Base-by-base conservation (phyloP, 2,888 invertebrate genomes). In the Xylophagus ater region DNA sequence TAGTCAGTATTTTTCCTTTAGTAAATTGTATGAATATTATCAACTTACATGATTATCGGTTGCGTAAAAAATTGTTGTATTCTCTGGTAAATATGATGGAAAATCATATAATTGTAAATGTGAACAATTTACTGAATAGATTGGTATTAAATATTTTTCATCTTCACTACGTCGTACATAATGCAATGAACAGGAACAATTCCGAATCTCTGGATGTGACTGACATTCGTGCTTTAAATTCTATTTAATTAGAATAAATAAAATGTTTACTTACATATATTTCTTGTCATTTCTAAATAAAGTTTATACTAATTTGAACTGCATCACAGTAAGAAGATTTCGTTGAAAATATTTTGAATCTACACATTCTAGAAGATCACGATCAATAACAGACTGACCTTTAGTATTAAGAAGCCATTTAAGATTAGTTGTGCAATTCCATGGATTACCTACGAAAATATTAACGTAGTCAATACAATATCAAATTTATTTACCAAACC, bases 41-140 rank as follows among this genome's bases (percentile, higher is more conserved):
- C 7, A 6, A 34, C 46, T 47, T 41, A 65, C 63, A 41, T 54
- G 51, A 46, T 65, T 65, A 41, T 62, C 51, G 28, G 56, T 60
- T 7, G 58, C 55, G 42, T 53, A 53, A 26, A 65, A 50, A 17
- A 56, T 59, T 1, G 62, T 62, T 24, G 65, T 64, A 24, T 65
- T 65, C 4, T 50, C 50, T 1, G 65, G 65, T 23, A 65, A 46
- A 50, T 53, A 60, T 2, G 52, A 46, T 0, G 65, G 65, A 43
- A 65, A 49, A 4, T 48, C 54, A 3, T 53, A 43, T 18, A 65
- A 59, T 32, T 57, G 48, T 15, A 58, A 43, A 43, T 53, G 48
- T 5, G 61, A 61, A 34, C 65, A 65, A 46, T 65, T 65, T 3
- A 65, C 58, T 1, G 65, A 58, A 40, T 60, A 61, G 9, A 63